phyloP scores from a whole-genome alignment of 2,113 vertebrate genomes.

The Toxotes chatareus region DNA sequence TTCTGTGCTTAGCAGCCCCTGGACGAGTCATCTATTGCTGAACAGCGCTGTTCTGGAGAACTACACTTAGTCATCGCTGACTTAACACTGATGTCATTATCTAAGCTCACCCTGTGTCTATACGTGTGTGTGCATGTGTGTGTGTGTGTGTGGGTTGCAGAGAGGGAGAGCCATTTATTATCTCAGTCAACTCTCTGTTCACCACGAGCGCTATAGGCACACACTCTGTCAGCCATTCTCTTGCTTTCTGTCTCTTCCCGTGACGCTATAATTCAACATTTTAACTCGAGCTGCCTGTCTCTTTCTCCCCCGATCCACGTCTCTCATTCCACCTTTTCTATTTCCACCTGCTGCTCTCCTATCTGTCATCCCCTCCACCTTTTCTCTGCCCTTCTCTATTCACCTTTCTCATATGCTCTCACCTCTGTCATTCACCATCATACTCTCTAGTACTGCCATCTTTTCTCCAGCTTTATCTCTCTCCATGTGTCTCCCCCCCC shows the following conservation, averaged over 20 bases:
- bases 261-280: slow-evolving; percentile 66
- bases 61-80: slow-evolving; percentile 72
- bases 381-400: slow-evolving; percentile 18
- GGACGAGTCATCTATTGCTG: slow-evolving; percentile 53
- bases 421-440: slow-evolving; percentile 38
- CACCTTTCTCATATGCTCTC: slow-evolving; percentile 16
- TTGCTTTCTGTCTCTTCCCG: slow-evolving; percentile 35
- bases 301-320: slow-evolving; percentile 14
- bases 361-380: slow-evolving; percentile 51
- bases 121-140: slow-evolving; percentile 23
- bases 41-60: slow-evolving; percentile 53
- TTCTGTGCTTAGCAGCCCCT: slow-evolving; percentile 12
- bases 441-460: not conserved
- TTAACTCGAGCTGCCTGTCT: slow-evolving; percentile 54
- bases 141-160: slow-evolving; percentile 23
- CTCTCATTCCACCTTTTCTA: slow-evolving; percentile 24
- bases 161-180: slow-evolving; percentile 56
- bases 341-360: slow-evolving; percentile 44
- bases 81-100: slow-evolving; percentile 75
- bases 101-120: slow-evolving; percentile 48
- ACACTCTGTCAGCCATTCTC: slow-evolving; percentile 31
- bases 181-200: slow-evolving; percentile 46
- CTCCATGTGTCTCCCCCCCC: not conserved
- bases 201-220: slow-evolving; percentile 34
- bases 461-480: slow-evolving; percentile 7